These are phyloP conservation scores for Agapornis roseicollis DNA, from an alignment of 2,113 vertebrate genomes.

Conservation along the genomic window DNA sequence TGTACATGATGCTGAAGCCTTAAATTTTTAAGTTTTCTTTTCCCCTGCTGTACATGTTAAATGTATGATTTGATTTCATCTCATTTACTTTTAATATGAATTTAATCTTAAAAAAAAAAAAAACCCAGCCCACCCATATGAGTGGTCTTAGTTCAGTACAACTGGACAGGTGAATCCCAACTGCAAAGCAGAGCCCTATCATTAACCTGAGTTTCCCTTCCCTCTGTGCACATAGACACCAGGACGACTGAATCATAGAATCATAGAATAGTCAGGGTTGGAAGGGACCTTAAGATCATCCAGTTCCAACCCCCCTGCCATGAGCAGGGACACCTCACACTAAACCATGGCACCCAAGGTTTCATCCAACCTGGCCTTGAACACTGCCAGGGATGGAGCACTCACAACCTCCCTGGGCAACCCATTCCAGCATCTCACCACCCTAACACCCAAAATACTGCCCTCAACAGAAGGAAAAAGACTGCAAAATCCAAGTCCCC, in stretches of 20 bases:
- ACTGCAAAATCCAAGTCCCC: background rate
- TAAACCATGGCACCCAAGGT: no score
- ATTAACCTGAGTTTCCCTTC: background rate
- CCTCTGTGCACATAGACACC: background rate
- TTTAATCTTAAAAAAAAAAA: background rate
- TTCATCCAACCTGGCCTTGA: no score
- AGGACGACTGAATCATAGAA: accelerated
- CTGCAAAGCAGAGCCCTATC: background rate
- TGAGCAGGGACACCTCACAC: no score
- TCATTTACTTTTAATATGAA: background rate
- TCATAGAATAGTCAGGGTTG: no score
- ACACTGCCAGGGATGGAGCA: no score
- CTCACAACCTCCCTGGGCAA: no score
- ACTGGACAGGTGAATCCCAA: background rate
- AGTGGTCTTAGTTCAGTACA: background rate
- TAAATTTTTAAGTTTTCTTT: conserved; percentile 57
- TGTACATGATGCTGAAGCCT: conserved; percentile 40
- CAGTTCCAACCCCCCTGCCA: no score
- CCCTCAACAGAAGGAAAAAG: background rate
- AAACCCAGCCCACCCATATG: background rate
- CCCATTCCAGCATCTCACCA: no score
- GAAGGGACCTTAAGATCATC: no score
- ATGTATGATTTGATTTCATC: conserved; percentile 32
- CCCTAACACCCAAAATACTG: background rate
- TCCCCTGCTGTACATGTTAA: conserved; percentile 42